Conservation (phyloP, 2,888 invertebrate genomes). For the Leptura quadrifasciata region DNA sequence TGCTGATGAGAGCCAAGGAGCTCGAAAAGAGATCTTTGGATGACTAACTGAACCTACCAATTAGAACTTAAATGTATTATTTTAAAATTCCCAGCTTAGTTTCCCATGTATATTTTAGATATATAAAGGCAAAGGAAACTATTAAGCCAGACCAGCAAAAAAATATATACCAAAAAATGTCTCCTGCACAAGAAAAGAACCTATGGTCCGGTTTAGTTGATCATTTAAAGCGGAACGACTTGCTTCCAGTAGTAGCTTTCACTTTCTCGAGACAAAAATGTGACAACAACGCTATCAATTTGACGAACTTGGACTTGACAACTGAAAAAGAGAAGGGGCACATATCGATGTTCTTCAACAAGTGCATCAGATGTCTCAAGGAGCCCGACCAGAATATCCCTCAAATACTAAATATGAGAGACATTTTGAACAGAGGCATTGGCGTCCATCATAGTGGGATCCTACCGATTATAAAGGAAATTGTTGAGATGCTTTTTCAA, state of each 20-base stretch:
- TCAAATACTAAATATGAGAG: slow-evolving; percentile 85
- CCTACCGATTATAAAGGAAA: slow-evolving; percentile 98
- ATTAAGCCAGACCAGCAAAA: slow-evolving; percentile 51
- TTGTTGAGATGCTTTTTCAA: slow-evolving; percentile 98
- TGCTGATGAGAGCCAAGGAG: too few relatives aligned
- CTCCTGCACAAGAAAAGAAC: slow-evolving; percentile 84
- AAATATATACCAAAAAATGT: slow-evolving; percentile 55
- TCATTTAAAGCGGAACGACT: slow-evolving; percentile 86
- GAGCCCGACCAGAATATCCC: slow-evolving; percentile 92
- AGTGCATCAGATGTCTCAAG: slow-evolving; percentile 84
- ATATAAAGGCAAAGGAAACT: slow-evolving; percentile 64
- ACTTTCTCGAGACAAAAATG: slow-evolving; percentile 92
- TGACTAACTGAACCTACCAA: too few relatives aligned
- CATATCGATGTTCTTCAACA: slow-evolving; percentile 90
- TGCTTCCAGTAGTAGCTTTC: slow-evolving; percentile 95
- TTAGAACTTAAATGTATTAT: too few relatives aligned
- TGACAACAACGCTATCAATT: slow-evolving; percentile 78
- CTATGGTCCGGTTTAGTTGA: slow-evolving; percentile 90
- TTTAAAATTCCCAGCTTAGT: too few relatives aligned
- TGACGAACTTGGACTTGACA: slow-evolving; percentile 84
- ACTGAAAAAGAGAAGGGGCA: slow-evolving; percentile 89
- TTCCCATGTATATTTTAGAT: slow-evolving; percentile 55
- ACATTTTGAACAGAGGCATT: slow-evolving; percentile 88
- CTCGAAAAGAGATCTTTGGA: too few relatives aligned
- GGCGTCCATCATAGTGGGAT: slow-evolving; percentile 99